phyloP scores from a whole-genome alignment of 1,140 invertebrate genomes.

The Aphis gossypii region DNA sequence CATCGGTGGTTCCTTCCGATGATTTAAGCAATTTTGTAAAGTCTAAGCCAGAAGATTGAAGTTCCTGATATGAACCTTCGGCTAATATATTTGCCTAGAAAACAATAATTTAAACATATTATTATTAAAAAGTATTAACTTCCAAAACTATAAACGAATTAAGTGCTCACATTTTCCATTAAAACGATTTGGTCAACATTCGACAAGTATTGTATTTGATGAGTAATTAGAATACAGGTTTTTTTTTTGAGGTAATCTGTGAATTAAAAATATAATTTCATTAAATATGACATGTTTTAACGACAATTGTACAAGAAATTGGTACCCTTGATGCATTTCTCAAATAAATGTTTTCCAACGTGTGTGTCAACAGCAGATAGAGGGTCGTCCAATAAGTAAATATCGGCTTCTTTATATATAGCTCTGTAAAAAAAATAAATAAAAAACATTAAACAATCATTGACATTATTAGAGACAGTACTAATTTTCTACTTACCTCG shows the following conservation, averaged over 20 bases:
- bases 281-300: neutral
- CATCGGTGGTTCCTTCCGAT: slow-evolving; percentile 62
- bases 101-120: neutral
- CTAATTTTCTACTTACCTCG: slow-evolving; percentile 65
- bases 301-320: neutral
- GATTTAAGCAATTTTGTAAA: slow-evolving; percentile 67
- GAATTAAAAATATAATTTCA: slow-evolving; percentile 18
- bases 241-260: slow-evolving; percentile 68
- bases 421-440: slow-evolving; percentile 53
- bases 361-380: slow-evolving; percentile 83
- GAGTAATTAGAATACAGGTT: slow-evolving; percentile 81
- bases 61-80: slow-evolving; percentile 69
- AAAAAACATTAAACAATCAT: neutral
- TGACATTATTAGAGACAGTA: neutral
- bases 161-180: slow-evolving; percentile 73
- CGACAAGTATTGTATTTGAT: slow-evolving; percentile 83
- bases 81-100: slow-evolving; percentile 68
- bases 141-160: no score
- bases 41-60: slow-evolving; percentile 67
- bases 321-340: slow-evolving; percentile 71
- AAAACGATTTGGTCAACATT: slow-evolving; percentile 79
- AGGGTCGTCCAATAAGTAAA: slow-evolving; percentile 84
- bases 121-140: neutral
- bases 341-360: slow-evolving; percentile 81
- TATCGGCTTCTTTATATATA: slow-evolving; percentile 69